Percentiles rank a stretch among this genome's conserved stretches.
Evolutionary conservation across 2,797 vertebrate genomes (phyloP).

Genomic region (Oreochromis mossambicus): DNA sequence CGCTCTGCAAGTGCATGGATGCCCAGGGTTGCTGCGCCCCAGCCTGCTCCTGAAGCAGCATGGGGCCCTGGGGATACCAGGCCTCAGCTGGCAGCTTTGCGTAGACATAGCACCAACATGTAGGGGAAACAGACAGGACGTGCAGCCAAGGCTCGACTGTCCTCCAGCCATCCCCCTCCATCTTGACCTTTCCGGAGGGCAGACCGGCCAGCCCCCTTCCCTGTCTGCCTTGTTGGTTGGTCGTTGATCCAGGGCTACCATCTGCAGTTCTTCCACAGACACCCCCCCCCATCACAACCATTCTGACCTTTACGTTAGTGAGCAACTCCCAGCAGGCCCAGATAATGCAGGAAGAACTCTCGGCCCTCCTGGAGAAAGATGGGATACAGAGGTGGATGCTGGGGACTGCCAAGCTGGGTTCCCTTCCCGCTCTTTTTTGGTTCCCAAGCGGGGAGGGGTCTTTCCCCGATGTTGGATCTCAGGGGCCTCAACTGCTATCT

Average conservation of each 20-base stretch:
- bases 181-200: neutral
- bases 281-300: neutral
- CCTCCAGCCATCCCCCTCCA: neutral
- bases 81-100: neutral
- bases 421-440: neutral
- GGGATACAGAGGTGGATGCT: neutral
- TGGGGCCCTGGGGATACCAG: neutral
- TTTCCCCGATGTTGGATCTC: neutral
- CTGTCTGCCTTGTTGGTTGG: neutral
- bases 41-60: neutral
- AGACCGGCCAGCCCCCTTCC: neutral
- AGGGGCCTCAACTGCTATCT: neutral
- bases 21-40: neutral
- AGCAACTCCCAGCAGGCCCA: neutral
- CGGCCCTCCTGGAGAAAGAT: neutral
- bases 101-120: fast-evolving
- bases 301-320: neutral
- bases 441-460: fast-evolving
- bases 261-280: neutral
- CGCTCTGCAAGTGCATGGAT: neutral
- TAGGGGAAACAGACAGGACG: neutral
- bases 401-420: neutral
- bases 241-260: neutral
- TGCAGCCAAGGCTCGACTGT: neutral
- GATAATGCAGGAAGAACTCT: neutral